Evolutionary conservation across 1,140 invertebrate species (phyloP).

Genomic region (Tetramorium simillimum): DNA sequence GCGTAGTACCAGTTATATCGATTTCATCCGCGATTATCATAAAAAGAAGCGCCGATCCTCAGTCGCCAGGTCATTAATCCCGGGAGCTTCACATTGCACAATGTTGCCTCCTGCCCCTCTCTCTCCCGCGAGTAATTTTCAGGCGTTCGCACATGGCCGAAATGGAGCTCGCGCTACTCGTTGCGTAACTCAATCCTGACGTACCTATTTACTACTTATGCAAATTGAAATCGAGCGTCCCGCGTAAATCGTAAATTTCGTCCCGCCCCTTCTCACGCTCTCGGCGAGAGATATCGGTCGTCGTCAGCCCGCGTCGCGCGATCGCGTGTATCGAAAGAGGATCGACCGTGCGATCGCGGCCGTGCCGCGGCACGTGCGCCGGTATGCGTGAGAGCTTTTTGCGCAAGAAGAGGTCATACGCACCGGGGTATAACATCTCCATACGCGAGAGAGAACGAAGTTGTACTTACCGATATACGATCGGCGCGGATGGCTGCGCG

Average conservation of each 20-base stretch:
- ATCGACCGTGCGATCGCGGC: constrained; percentile 35
- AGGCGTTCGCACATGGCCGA: constrained; percentile 6
- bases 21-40: constrained; percentile 53
- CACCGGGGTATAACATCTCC: constrained; percentile 81
- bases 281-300: constrained; percentile 20
- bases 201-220: constrained; percentile 54
- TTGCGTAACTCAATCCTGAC: constrained; percentile 50
- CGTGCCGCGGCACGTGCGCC: constrained; percentile 44
- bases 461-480: constrained; percentile 84
- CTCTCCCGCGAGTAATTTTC: constrained; percentile 32
- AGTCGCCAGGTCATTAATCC: constrained; percentile 42
- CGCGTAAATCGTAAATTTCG: constrained; percentile 55
- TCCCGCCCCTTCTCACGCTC: constrained; percentile 37
- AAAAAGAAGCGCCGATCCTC: constrained; percentile 39
- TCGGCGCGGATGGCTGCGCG: constrained; percentile 78
- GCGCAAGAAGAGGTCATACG: constrained; percentile 39
- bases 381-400: constrained; percentile 55
- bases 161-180: constrained; percentile 36
- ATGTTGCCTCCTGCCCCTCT: background rate
- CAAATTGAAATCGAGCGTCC: constrained; percentile 45
- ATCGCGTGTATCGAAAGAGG: constrained; percentile 15
- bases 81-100: constrained; percentile 22
- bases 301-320: background rate
- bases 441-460: constrained; percentile 79
- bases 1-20: constrained; percentile 51